Percentiles rank a stretch among this genome's conserved stretches.
Evolutionary conservation across 2,113 vertebrate species (phyloP).

Genomic region (Sinosuthora webbiana): DNA sequence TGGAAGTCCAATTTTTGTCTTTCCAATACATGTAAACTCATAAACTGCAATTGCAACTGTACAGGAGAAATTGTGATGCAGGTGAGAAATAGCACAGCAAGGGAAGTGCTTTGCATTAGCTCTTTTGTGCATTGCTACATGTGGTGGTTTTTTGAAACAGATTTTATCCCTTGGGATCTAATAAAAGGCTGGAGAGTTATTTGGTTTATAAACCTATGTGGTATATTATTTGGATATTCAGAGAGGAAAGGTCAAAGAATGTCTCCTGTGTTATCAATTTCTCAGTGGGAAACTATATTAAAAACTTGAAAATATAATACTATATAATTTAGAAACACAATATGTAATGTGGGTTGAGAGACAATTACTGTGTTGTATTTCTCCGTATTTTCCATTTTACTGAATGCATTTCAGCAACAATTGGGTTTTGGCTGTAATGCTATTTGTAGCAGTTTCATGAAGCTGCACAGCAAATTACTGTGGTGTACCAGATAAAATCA

Average conservation of each 20-base stretch:
- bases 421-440: slow-evolving; percentile 71
- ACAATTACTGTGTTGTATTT: slow-evolving; percentile 76
- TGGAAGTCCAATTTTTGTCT: neutral
- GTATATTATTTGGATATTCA: slow-evolving; percentile 72
- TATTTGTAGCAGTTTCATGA: slow-evolving; percentile 73
- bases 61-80: slow-evolving; percentile 47
- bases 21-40: neutral
- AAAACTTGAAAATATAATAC: slow-evolving; percentile 71
- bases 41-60: slow-evolving; percentile 34
- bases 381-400: slow-evolving; percentile 73
- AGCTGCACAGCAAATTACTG: slow-evolving; percentile 70
- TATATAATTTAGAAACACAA: slow-evolving; percentile 71
- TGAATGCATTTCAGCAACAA: slow-evolving; percentile 71
- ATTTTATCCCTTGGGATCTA: slow-evolving; percentile 73
- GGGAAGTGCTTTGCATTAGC: slow-evolving; percentile 50
- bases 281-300: slow-evolving; percentile 73
- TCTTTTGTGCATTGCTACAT: slow-evolving; percentile 56
- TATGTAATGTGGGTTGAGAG: slow-evolving; percentile 69
- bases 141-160: slow-evolving; percentile 52
- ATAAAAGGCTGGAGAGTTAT: slow-evolving; percentile 64
- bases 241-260: slow-evolving; percentile 69
- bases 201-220: slow-evolving; percentile 67
- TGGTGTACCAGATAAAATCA: slow-evolving; percentile 69
- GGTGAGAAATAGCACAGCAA: slow-evolving; percentile 42
- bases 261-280: slow-evolving; percentile 70